Evolutionary conservation across 2,888 invertebrate genomes (phyloP).

Genomic region (Gastrophysa polygoni): DNA sequence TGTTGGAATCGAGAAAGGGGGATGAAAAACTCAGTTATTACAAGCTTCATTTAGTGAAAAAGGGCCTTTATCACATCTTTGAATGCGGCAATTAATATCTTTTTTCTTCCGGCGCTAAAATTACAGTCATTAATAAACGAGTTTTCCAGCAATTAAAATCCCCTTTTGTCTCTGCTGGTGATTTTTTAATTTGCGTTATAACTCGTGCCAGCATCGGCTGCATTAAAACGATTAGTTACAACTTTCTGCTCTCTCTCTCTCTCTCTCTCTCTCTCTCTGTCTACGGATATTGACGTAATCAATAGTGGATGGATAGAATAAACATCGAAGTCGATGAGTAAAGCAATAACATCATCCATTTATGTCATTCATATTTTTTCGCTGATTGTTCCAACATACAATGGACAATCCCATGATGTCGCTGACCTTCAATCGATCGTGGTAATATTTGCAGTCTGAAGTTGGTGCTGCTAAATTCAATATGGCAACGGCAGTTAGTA

Average conservation of each 20-base stretch:
- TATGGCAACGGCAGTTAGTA: too few relatives aligned
- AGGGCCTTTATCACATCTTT: slow-evolving; percentile 25
- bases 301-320: not conserved
- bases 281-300: not conserved
- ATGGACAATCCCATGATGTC: too few relatives aligned
- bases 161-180: slow-evolving; percentile 19
- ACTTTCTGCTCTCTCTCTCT: not conserved
- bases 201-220: not conserved
- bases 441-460: too few relatives aligned
- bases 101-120: slow-evolving; percentile 20
- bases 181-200: slow-evolving; percentile 4
- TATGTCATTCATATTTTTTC: too few relatives aligned
- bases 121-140: slow-evolving; percentile 30
- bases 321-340: too few relatives aligned
- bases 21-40: slow-evolving; percentile 17
- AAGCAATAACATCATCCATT: too few relatives aligned
- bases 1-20: not conserved
- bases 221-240: not conserved
- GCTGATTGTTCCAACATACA: too few relatives aligned
- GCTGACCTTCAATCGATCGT: too few relatives aligned
- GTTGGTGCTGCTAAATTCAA: too few relatives aligned
- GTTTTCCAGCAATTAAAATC: slow-evolving; percentile 29
- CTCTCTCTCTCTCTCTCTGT: not conserved
- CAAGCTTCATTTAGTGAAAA: slow-evolving; percentile 26
- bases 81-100: slow-evolving; percentile 29